A percentile compares a stretch with the other conserved stretches of the same genome.
Conservation (phyloP, 2,888 invertebrate species). For the Eupithecia pulchellata region DNA sequence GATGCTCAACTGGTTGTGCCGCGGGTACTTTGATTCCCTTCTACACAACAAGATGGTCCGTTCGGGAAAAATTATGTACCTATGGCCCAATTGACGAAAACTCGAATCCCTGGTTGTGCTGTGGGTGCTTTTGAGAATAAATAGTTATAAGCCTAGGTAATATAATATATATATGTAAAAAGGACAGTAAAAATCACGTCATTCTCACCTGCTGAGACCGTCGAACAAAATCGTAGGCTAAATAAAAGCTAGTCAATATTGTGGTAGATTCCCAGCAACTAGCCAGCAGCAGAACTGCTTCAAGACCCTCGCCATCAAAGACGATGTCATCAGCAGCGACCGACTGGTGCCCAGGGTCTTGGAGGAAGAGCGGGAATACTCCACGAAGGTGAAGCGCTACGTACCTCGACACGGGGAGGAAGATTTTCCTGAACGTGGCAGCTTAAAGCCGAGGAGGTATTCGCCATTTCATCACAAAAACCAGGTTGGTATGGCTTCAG, state of each 20-base stretch:
- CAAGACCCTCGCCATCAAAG: conserved; percentile 45
- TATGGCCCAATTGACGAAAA: too few species aligned
- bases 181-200: background rate
- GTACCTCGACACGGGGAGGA: conserved; percentile 56
- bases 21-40: too few species aligned
- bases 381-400: conserved; percentile 46
- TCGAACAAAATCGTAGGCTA: background rate
- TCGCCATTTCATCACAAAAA: conserved; percentile 66
- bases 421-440: conserved; percentile 43
- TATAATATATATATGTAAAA: too few species aligned
- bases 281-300: conserved; percentile 46
- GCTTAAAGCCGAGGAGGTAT: conserved; percentile 60
- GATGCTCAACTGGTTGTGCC: too few species aligned
- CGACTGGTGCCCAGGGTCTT: conserved; percentile 28
- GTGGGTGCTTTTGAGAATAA: too few species aligned
- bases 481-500: conserved; percentile 8
- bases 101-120: too few species aligned
- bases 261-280: conserved; percentile 40
- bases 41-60: too few species aligned
- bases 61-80: too few species aligned
- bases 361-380: conserved; percentile 38
- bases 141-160: too few species aligned
- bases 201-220: background rate
- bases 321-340: conserved; percentile 40
- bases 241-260: background rate